Evolutionary conservation across 2,888 invertebrate genomes (phyloP).

Genomic region (Endotricha flammealis): DNA sequence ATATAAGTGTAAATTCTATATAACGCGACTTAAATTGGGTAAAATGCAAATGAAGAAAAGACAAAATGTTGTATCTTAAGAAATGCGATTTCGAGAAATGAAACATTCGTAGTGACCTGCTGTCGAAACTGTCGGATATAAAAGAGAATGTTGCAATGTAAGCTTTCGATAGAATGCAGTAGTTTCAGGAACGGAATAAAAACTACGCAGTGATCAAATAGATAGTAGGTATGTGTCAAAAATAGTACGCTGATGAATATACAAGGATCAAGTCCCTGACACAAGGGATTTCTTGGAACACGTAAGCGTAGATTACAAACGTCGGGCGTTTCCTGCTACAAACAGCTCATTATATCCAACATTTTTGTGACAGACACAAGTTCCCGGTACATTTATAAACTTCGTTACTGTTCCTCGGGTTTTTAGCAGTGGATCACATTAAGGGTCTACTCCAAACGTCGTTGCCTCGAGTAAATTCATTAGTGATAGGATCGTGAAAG

Average conservation of each 20-base stretch:
- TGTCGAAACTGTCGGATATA: too few species aligned
- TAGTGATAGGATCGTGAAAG: conserved; percentile 34
- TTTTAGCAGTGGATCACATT: conserved; percentile 15
- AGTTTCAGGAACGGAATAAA: too few species aligned
- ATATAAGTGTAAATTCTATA: too few species aligned
- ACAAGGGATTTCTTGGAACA: conserved; percentile 17
- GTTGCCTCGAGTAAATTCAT: conserved; percentile 47
- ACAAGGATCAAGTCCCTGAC: conserved; percentile 9
- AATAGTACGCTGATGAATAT: conserved; percentile 19
- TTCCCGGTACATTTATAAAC: conserved; percentile 1
- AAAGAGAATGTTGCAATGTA: too few species aligned
- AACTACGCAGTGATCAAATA: too few species aligned
- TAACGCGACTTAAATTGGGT: too few species aligned
- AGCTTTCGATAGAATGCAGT: too few species aligned
- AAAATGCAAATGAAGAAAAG: too few species aligned
- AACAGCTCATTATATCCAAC: background rate
- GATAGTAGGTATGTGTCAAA: too few species aligned
- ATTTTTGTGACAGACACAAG: background rate
- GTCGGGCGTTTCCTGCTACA: background rate
- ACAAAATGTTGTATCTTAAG: too few species aligned
- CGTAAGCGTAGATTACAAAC: conserved; percentile 11
- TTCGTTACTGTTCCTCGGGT: conserved; percentile 3
- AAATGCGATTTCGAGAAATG: too few species aligned
- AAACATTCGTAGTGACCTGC: too few species aligned
- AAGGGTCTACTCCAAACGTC: conserved; percentile 27